Evolutionary conservation across 2,888 invertebrate species (phyloP).

Genomic region (Ceratothoa steindachneri): DNA sequence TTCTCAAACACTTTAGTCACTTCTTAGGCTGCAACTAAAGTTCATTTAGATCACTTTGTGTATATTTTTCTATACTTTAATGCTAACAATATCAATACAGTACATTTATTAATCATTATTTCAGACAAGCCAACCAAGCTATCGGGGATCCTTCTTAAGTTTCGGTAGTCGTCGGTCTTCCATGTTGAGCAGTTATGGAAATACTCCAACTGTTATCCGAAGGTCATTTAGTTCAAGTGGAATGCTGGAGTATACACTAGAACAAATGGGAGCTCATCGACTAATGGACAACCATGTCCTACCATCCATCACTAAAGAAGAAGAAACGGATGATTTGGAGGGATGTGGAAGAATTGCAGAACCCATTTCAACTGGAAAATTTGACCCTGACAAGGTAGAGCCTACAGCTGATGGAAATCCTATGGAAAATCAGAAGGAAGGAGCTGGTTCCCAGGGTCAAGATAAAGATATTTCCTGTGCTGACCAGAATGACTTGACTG

Average conservation of each 20-base stretch:
- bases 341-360: too few species aligned
- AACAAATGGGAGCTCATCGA: background rate
- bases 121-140: background rate
- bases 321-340: background rate
- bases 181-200: conserved; percentile 41
- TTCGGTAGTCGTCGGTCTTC: conserved; percentile 41
- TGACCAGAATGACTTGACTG: too few species aligned
- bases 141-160: conserved; percentile 11
- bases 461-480: background rate
- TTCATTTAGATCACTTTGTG: too few species aligned
- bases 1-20: too few species aligned
- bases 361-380: background rate
- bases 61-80: too few species aligned
- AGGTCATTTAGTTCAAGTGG: conserved; percentile 41
- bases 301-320: background rate
- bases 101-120: background rate
- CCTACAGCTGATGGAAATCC: too few species aligned
- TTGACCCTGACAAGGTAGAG: background rate
- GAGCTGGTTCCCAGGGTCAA: background rate
- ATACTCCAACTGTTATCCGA: conserved; percentile 41
- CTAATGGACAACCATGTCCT: background rate
- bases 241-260: background rate
- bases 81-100: too few species aligned
- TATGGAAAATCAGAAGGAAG: background rate
- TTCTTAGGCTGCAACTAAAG: too few species aligned